Evolutionary conservation across 2,797 vertebrate genomes (phyloP).

Genomic region (Tolypeutes matacus): DNA sequence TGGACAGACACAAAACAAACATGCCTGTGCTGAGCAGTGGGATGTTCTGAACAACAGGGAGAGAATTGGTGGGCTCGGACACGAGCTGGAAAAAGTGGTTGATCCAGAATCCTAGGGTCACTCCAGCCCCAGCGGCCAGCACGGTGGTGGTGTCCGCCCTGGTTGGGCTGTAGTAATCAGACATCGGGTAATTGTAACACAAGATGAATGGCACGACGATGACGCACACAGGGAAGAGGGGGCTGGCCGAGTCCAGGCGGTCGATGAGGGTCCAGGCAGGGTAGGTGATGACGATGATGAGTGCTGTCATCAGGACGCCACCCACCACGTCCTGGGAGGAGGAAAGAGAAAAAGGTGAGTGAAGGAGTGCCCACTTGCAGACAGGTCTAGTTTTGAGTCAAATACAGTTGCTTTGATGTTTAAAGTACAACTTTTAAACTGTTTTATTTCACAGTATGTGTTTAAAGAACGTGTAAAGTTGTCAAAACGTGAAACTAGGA

Average conservation of each 20-base stretch:
- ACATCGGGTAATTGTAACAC: slow-evolving; percentile 94
- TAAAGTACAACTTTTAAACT: background rate
- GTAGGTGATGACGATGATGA: slow-evolving; percentile 87
- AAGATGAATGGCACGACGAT: slow-evolving; percentile 91
- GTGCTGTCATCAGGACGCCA: slow-evolving; percentile 90
- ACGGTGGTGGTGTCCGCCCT: slow-evolving; percentile 96
- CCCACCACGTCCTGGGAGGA: slow-evolving; percentile 94
- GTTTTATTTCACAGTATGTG: background rate
- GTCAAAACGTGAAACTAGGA: background rate
- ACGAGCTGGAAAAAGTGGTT: slow-evolving; percentile 88
- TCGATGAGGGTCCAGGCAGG: slow-evolving; percentile 94
- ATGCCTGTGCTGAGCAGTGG: slow-evolving; percentile 76
- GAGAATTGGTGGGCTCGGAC: slow-evolving; percentile 71
- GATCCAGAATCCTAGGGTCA: slow-evolving; percentile 93
- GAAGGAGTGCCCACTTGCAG: background rate
- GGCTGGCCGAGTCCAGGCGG: slow-evolving; percentile 90
- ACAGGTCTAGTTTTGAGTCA: background rate
- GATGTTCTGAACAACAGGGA: slow-evolving; percentile 85
- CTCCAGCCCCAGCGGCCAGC: slow-evolving; percentile 91
- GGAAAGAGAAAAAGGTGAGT: slow-evolving; percentile 1
- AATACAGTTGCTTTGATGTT: accelerated
- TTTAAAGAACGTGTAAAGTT: background rate
- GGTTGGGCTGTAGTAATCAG: slow-evolving; percentile 95
- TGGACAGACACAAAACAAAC: slow-evolving; percentile 77
- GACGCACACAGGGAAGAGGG: slow-evolving; percentile 89